Conservation (phyloP, 2,113 vertebrate species). For the Carollia perspicillata region DNA sequence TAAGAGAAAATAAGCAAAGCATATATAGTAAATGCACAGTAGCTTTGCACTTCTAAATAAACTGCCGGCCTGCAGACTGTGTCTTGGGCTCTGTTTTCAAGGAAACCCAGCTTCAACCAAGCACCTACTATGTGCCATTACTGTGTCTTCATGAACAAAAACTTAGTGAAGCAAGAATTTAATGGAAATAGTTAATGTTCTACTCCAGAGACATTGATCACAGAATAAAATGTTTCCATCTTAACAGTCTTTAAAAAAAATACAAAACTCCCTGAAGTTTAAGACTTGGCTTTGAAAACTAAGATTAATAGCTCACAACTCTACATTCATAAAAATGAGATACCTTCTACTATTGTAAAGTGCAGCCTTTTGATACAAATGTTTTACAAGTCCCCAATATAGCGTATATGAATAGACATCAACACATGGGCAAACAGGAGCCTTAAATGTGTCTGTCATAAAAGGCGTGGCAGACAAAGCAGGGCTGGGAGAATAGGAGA, state of each 20-base stretch:
- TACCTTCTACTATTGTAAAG: not conserved
- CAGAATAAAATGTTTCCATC: not conserved
- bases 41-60: not conserved
- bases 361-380: not conserved
- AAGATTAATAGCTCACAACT: not conserved
- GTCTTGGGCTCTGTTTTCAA: not conserved
- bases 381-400: not conserved
- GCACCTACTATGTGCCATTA: not conserved
- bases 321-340: not conserved
- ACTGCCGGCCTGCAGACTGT: not conserved
- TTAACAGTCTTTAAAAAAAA: not conserved
- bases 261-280: not conserved
- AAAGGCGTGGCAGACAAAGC: not conserved
- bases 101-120: not conserved
- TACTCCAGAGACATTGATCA: not conserved
- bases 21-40: not conserved
- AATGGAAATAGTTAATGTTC: not conserved
- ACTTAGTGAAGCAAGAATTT: not conserved
- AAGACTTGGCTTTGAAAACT: not conserved
- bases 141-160: not conserved
- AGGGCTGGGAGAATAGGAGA: not conserved
- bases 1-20: not conserved
- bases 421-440: not conserved
- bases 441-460: too few species aligned
- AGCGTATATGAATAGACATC: not conserved